Conservation (phyloP, 2,888 invertebrate species). For the Drosophila putrida region DNA sequence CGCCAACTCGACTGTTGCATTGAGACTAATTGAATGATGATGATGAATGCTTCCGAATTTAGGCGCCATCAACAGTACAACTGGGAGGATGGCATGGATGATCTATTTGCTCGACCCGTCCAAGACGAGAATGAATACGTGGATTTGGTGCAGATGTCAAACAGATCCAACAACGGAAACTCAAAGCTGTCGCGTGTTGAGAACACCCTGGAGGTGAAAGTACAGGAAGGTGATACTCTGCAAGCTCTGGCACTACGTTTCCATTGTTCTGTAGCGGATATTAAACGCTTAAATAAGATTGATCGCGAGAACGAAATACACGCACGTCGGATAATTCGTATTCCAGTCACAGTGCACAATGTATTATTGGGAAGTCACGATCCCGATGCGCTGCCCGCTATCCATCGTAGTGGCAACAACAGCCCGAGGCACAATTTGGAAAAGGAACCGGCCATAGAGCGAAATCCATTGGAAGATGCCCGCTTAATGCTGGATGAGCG, state of each 20-base stretch:
- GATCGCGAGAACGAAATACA: slow-evolving; percentile 96
- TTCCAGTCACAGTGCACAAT: slow-evolving; percentile 92
- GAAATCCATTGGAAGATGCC: slow-evolving; percentile 80
- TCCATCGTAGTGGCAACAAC: slow-evolving; percentile 87
- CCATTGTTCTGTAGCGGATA: slow-evolving; percentile 92
- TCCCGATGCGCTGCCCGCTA: slow-evolving; percentile 83
- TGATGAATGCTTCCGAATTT: slow-evolving; percentile 21
- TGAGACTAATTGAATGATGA: slow-evolving; percentile 1
- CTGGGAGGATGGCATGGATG: slow-evolving; percentile 62
- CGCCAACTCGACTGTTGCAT: slow-evolving; percentile 67
- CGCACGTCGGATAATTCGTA: slow-evolving; percentile 92
- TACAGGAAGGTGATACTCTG: slow-evolving; percentile 92
- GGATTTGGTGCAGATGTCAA: slow-evolving; percentile 55
- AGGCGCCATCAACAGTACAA: slow-evolving; percentile 65
- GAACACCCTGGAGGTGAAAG: slow-evolving; percentile 88
- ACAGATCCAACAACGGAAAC: slow-evolving; percentile 48
- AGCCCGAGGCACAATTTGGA: slow-evolving; percentile 85
- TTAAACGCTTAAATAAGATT: slow-evolving; percentile 95
- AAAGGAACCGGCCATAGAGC: slow-evolving; percentile 48
- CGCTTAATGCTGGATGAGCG: slow-evolving; percentile 79
- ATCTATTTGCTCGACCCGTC: slow-evolving; percentile 51
- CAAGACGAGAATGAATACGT: slow-evolving; percentile 55
- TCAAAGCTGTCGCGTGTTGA: slow-evolving; percentile 72
- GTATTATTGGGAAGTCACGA: slow-evolving; percentile 87
- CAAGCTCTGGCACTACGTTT: slow-evolving; percentile 92